A percentile compares a stretch with the other conserved stretches of the same genome.
phyloP scores from a whole-genome alignment of 2,113 vertebrate genomes.

The Cynoglossus semilaevis region DNA sequence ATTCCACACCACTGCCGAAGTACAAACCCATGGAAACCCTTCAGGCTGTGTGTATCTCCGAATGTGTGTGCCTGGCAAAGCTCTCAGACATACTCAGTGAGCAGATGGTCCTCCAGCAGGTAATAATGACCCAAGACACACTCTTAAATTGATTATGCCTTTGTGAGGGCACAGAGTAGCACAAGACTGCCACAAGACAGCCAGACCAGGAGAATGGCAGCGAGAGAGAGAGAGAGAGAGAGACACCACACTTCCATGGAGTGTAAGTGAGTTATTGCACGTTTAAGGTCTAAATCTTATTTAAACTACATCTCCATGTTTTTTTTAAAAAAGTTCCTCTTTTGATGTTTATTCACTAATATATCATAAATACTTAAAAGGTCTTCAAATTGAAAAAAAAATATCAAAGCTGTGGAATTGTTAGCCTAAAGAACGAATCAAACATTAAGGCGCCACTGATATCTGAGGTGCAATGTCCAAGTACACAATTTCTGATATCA shows the following conservation, averaged over 20 bases:
- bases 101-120: constrained; percentile 78
- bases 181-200: no score
- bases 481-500: no score
- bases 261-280: neutral
- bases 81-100: constrained; percentile 47
- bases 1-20: constrained; percentile 7
- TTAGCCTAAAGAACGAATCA: no score
- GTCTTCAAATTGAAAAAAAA: no score
- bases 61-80: constrained; percentile 51
- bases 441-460: no score
- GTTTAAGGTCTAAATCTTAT: no score
- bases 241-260: neutral
- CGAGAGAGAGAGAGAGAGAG: constrained; percentile 16
- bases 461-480: no score
- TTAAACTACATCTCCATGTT: no score
- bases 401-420: no score
- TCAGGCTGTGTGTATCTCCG: constrained; percentile 29
- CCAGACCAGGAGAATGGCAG: constrained; percentile 43
- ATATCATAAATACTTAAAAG: no score
- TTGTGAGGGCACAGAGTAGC: constrained; percentile 56
- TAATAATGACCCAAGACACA: constrained; percentile 81
- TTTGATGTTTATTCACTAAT: no score
- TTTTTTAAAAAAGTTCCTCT: no score
- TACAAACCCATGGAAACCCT: constrained; percentile 35
- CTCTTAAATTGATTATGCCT: constrained; percentile 76